Conservation (phyloP, 1,140 invertebrate genomes). For the Diuraphis noxia region DNA sequence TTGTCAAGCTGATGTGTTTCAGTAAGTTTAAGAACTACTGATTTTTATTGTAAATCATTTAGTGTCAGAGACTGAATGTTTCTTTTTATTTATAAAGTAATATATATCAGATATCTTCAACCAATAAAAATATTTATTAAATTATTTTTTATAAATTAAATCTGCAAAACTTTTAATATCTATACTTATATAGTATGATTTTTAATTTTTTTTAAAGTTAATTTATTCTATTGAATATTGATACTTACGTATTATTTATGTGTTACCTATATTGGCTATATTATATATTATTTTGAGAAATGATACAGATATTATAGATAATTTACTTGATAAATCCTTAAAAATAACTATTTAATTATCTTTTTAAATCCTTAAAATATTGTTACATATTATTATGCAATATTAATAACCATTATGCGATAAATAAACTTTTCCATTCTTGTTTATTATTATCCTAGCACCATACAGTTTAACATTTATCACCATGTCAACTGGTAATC, state of each 20-base stretch:
- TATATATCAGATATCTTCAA: neutral
- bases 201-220: neutral
- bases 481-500: no score
- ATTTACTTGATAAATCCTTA: neutral
- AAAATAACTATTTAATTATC: neutral
- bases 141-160: slow-evolving; percentile 6
- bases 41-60: neutral
- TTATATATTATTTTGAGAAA: neutral
- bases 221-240: neutral
- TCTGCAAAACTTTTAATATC: neutral
- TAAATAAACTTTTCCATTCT: neutral
- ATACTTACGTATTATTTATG: no score
- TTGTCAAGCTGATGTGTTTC: neutral
- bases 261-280: neutral
- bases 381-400: neutral
- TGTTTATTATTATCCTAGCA: neutral
- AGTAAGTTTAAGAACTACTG: neutral
- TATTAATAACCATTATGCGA: neutral
- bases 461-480: no score
- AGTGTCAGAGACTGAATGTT: neutral
- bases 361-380: neutral
- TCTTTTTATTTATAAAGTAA: neutral
- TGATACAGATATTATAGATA: neutral
- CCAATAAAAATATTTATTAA: neutral
- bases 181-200: neutral